A percentile compares a stretch with the other conserved stretches of the same genome.
Evolutionary conservation across 2,888 invertebrate genomes (phyloP).

Genomic region (Temnothorax unifasciatus): DNA sequence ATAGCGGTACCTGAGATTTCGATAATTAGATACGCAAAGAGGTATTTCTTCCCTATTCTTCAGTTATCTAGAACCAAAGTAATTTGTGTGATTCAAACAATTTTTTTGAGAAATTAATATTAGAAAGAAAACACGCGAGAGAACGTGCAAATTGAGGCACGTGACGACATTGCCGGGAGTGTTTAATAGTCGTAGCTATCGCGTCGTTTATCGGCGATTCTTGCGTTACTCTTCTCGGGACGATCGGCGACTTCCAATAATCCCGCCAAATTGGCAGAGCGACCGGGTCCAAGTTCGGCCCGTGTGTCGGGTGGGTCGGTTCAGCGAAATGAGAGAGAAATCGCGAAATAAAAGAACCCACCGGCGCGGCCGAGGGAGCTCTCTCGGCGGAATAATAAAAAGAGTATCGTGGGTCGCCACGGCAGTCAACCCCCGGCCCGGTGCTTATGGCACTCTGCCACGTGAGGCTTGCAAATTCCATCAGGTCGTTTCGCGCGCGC

Average conservation of each 20-base stretch:
- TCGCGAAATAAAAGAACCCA: conserved; percentile 75
- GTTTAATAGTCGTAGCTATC: conserved; percentile 44
- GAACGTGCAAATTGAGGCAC: neutral
- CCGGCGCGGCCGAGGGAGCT: conserved; percentile 56
- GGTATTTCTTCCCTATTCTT: neutral
- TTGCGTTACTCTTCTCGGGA: conserved; percentile 43
- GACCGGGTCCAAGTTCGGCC: conserved; percentile 50
- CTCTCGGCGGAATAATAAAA: conserved; percentile 69
- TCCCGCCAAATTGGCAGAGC: conserved; percentile 68
- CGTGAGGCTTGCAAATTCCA: conserved; percentile 79
- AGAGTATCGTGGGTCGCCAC: conserved; percentile 74
- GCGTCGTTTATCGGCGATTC: conserved; percentile 35
- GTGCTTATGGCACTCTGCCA: conserved; percentile 72
- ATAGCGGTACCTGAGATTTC: neutral
- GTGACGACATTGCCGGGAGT: neutral
- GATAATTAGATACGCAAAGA: neutral
- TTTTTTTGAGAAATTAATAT: neutral
- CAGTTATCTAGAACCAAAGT: neutral
- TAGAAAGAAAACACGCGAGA: neutral
- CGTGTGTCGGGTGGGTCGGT: conserved; percentile 60
- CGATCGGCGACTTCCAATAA: conserved; percentile 65
- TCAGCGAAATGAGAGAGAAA: conserved; percentile 75
- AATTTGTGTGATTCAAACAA: neutral
- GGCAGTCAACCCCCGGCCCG: conserved; percentile 72
- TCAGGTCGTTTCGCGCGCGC: conserved; percentile 64